A percentile compares a stretch with the other conserved stretches of the same genome.
Evolutionary conservation across 2,113 vertebrate genomes (phyloP).

Genomic region (Pipra filicauda): DNA sequence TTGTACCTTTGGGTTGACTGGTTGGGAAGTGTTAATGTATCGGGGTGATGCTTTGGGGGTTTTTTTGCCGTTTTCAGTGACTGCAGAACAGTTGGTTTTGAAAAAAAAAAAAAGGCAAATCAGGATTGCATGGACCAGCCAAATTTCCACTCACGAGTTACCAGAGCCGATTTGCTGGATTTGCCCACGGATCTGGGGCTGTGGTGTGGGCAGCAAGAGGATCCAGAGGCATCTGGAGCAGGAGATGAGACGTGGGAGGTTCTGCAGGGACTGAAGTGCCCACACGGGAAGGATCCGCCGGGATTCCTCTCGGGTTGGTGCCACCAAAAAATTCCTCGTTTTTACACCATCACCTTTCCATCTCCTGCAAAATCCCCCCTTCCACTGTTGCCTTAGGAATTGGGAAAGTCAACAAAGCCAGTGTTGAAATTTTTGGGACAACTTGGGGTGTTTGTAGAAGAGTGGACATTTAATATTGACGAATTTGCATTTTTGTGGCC

Average conservation of each 20-base stretch:
- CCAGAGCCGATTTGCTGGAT: neutral
- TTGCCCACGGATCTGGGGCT: neutral
- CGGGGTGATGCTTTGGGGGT: neutral
- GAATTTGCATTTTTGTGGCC: neutral
- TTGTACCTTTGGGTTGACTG: neutral
- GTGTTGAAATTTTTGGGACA: neutral
- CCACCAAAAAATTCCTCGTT: neutral
- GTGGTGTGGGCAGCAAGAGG: neutral
- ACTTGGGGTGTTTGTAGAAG: neutral
- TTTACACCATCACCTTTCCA: neutral
- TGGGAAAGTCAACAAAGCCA: neutral
- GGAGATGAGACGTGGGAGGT: neutral
- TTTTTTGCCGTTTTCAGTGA: neutral
- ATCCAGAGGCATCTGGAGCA: neutral
- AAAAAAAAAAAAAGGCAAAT: neutral
- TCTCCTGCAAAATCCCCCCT: neutral
- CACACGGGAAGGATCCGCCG: neutral
- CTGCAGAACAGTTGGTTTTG: neutral
- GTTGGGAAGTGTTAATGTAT: neutral
- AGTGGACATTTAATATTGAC: neutral
- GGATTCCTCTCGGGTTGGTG: neutral
- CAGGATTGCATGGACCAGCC: fast-evolving
- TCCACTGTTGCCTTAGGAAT: neutral
- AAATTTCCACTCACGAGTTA: neutral
- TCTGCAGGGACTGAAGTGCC: neutral